Base-by-base conservation (phyloP, 1,140 invertebrate species). In the Lepidotrigona ventralis region DNA sequence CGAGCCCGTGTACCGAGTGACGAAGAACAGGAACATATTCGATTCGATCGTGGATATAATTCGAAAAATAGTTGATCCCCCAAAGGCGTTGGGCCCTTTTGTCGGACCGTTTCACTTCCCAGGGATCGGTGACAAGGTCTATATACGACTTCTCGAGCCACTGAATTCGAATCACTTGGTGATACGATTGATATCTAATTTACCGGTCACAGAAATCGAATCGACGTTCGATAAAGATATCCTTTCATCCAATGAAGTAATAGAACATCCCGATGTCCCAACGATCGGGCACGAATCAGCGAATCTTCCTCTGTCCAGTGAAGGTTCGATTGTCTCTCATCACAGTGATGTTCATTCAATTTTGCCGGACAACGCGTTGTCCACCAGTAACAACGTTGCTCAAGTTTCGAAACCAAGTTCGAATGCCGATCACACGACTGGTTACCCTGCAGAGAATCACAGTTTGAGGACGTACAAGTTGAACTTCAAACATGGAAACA, bases 91-190 rank as follows among this genome's bases (percentile, higher is more conserved):
- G 3, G 89, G 89, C 1, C 87, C 90, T 8, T 39, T 91, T 0
- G 84, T 91, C 1, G 90, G 90, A 0, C 90, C 90, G 0, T 84
- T 91, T 14, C 33, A 88, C 1, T 71, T 91, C 15, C 88, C 90
- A 1, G 90, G 90, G 0, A 29, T 90, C 0, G 72, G 74, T 0
- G 83, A 85, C 14, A 84, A 88, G 17, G 85, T 91, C 6, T 91
- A 85, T n/a, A 64, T 91, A 8, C 72, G 90, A 1, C 78, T 88
- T 19, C 1, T 89, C 33, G 90, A 90, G 3, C 77, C 88, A 0
- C 19, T 83, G 0, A 76, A 86, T 1, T 39, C 83, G 3, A 74
- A 83, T 19, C 79, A 88, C n/a, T 69, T 91, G 14, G 79, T 85
- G 8, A 82, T 91, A 23, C 88, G 90, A 33, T 54, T 91, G 19